Conservation (phyloP, 2,113 vertebrate species). For the Vicugna pacos region DNA sequence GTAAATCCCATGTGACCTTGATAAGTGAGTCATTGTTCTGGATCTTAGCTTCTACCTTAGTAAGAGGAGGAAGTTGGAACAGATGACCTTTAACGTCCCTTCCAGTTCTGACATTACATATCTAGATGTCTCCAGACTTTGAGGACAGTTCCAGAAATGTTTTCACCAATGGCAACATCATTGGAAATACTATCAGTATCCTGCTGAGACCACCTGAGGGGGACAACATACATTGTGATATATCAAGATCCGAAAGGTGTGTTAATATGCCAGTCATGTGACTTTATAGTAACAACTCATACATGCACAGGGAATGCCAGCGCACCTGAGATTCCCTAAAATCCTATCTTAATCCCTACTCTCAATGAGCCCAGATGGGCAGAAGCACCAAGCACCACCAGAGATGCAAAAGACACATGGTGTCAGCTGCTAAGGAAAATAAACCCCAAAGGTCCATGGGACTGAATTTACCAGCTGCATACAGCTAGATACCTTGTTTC, state of each 20-base stretch:
- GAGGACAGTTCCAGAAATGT: constrained; percentile 58
- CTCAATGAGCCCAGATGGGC: constrained; percentile 77
- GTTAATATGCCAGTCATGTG: constrained; percentile 64
- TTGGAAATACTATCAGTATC: constrained; percentile 17
- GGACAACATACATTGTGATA: constrained; percentile 2
- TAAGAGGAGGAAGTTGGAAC: neutral
- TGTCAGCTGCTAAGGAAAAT: constrained; percentile 81
- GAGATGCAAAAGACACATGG: constrained; percentile 82
- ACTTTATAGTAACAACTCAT: constrained; percentile 66
- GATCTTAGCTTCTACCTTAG: neutral
- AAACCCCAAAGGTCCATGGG: constrained; percentile 78
- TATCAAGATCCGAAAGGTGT: constrained; percentile 46
- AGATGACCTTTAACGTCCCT: neutral
- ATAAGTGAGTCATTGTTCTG: neutral
- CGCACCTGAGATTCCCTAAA: constrained; percentile 72
- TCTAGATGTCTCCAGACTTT: constrained; percentile 39
- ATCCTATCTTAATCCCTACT: constrained; percentile 61
- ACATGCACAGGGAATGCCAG: constrained; percentile 70
- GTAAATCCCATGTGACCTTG: neutral
- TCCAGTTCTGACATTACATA: neutral
- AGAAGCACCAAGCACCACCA: constrained; percentile 83
- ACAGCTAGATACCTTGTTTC: constrained; percentile 80
- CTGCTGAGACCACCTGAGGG: constrained; percentile 23
- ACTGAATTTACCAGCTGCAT: constrained; percentile 79
- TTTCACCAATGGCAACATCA: constrained; percentile 62